phyloP scores from a whole-genome alignment of 1,140 invertebrate genomes.

The Orchestia grillus region DNA sequence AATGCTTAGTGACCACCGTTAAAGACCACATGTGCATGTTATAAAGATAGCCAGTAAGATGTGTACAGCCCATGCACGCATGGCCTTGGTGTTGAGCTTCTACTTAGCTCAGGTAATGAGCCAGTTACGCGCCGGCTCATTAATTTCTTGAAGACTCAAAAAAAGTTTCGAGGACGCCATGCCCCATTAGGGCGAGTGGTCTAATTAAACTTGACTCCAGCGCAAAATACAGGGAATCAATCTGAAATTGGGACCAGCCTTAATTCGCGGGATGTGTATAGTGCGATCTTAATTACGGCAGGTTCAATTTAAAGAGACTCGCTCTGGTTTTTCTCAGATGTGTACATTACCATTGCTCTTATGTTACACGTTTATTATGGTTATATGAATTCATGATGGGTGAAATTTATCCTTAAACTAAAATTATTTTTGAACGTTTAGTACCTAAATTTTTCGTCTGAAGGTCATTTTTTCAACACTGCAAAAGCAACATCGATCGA shows the following conservation, averaged over 20 bases:
- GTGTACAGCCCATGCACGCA: background rate
- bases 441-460: background rate
- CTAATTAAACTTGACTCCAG: background rate
- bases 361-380: background rate
- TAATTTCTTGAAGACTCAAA: background rate
- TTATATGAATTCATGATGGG: background rate
- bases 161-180: background rate
- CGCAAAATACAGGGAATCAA: background rate
- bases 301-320: background rate
- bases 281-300: background rate
- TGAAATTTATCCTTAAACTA: no score
- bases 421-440: no score
- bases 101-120: constrained; percentile 7
- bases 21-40: background rate
- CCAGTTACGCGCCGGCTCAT: background rate
- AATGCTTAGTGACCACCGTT: background rate
- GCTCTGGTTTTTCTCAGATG: background rate
- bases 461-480: background rate
- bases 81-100: background rate
- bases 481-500: background rate
- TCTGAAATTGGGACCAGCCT: background rate
- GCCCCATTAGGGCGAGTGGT: background rate
- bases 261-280: background rate
- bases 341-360: background rate
- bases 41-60: background rate